Evolutionary conservation across 1,140 invertebrate species (phyloP).

Genomic region (Anastatus disparis): DNA sequence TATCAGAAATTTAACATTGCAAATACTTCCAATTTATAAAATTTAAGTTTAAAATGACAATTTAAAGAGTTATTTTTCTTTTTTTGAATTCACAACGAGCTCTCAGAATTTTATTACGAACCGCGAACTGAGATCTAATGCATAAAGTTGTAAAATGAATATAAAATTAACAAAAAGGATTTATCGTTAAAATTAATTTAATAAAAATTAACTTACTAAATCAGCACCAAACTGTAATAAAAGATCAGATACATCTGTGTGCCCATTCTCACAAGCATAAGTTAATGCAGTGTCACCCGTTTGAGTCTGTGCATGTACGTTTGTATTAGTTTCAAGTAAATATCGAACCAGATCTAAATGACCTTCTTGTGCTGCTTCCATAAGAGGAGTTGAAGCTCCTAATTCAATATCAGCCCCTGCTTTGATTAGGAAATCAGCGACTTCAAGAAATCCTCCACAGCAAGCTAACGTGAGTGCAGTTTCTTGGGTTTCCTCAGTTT

Average conservation of each 20-base stretch:
- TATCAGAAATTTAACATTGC: too few species aligned
- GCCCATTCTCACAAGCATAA: constrained; percentile 96
- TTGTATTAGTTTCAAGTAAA: constrained; percentile 84
- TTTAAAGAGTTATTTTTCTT: too few species aligned
- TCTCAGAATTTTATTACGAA: too few species aligned
- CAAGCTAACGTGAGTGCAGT: constrained; percentile 96
- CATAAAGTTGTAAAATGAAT: too few species aligned
- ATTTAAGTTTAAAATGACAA: too few species aligned
- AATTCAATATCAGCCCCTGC: constrained; percentile 95
- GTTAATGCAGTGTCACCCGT: constrained; percentile 97
- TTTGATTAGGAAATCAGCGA: constrained; percentile 96
- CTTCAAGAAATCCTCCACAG: constrained; percentile 96
- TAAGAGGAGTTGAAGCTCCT: constrained; percentile 95
- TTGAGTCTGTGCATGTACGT: constrained; percentile 93
- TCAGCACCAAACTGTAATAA: constrained; percentile 90
- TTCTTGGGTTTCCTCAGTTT: constrained; percentile 98
- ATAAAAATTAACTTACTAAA: constrained; percentile 71
- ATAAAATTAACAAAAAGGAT: too few species aligned
- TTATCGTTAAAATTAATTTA: too few species aligned
- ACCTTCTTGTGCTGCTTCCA: constrained; percentile 98
- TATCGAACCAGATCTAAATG: constrained; percentile 93
- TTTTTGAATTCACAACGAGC: too few species aligned
- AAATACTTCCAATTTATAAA: too few species aligned
- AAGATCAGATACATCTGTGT: constrained; percentile 93
- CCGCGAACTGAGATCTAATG: too few species aligned